phyloP scores from a whole-genome alignment of 2,888 invertebrate species.

The Drosophila birchii region DNA sequence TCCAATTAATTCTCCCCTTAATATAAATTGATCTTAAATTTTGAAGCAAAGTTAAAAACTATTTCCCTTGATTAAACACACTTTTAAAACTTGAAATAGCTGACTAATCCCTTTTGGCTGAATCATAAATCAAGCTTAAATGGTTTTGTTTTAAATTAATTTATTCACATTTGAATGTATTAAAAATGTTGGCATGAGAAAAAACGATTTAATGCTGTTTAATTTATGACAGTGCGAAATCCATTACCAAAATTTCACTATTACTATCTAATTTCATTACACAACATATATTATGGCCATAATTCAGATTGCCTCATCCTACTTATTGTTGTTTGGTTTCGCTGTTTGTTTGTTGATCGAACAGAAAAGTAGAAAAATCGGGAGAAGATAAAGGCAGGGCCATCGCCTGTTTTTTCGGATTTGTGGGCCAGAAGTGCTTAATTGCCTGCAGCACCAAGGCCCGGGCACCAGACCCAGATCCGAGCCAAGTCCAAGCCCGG shows the following conservation, averaged over 20 bases:
- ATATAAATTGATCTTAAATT: not conserved
- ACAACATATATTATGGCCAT: not conserved
- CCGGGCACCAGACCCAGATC: not conserved
- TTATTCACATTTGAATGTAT: not conserved
- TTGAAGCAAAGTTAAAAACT: not conserved
- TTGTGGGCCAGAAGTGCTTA: conserved; percentile 42
- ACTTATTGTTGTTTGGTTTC: not conserved
- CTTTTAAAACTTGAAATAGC: not conserved
- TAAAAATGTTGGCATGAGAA: not conserved
- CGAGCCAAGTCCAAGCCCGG: conserved; percentile 4
- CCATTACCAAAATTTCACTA: not conserved
- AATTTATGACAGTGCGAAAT: not conserved
- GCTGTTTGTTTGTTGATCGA: not conserved
- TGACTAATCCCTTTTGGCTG: not conserved
- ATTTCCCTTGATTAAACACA: not conserved
- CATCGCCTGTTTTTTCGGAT: conserved; percentile 27
- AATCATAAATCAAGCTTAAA: not conserved
- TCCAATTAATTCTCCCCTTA: not conserved
- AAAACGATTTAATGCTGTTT: not conserved
- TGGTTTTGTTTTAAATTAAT: not conserved
- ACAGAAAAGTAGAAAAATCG: not conserved
- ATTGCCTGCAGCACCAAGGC: conserved; percentile 17
- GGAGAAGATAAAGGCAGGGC: not conserved
- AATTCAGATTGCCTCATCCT: not conserved
- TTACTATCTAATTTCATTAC: not conserved